Evolutionary conservation across 2,888 invertebrate genomes (phyloP), one percentile per base, ranked within the genome.

Genomic region (Seira ritae): DNA sequence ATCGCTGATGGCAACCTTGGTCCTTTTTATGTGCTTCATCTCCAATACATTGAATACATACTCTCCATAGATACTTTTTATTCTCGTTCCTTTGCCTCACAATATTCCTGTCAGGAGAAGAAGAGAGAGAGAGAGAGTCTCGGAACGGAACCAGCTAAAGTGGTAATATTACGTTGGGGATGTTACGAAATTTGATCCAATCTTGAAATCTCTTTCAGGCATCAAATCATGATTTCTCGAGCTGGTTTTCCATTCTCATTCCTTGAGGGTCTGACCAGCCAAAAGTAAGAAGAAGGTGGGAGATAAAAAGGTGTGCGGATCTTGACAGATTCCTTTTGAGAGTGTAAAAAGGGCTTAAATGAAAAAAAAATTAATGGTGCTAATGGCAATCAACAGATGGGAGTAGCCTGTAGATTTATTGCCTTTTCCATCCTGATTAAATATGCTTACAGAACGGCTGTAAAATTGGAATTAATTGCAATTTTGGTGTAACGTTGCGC

Each of bases 311-410:
- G 62, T 19, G 73, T 65, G 62, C 42, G 23, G 62, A 70, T 78
- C 46, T 70, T 78, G 77, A 78, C 77, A 65, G 70, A 78, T 78
- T 78, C 77, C 70, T 23, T 69, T 42, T 62, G 62, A 62, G 22
- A 62, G 20, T 62, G 62, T 62, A 62, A 62, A 2, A 62, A 62
- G 22, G 20, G 4, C 4, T 62, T n/a, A 22, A 62, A 22, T 62
- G 55, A 15, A 15, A n/a, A 55, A 12, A 20, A 62, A 62, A 62
- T 62, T 62, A 62, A 62, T 62, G 62, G 62, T 62, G 62, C 22
- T 62, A 62, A 19, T 62, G 62, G 8, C 20, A 62, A 20, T 62
- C 62, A 62, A 62, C 62, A 62, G 62, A 62, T 62, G 62, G 62
- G 62, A 62, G 62, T 62, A 62, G 62, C 20, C 62, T 62, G 62